Percentiles rank a stretch among this genome's conserved stretches.
Evolutionary conservation across 2,888 invertebrate species (phyloP).

Genomic region (Drosophila ustulata): DNA sequence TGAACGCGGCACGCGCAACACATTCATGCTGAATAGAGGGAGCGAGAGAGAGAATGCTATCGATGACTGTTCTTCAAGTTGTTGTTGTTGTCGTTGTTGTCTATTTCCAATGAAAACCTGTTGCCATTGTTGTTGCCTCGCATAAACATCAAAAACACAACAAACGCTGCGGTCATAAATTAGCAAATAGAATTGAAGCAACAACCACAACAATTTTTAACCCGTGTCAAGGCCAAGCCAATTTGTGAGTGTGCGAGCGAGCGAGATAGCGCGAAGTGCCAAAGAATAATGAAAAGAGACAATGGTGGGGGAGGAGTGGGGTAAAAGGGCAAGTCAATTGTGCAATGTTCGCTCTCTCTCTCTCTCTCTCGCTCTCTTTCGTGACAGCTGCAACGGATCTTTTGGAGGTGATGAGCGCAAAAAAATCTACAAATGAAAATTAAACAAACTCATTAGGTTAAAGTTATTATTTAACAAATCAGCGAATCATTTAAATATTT

Average conservation of each 20-base stretch:
- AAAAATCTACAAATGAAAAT: no score
- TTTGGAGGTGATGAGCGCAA: no score
- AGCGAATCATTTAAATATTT: no score
- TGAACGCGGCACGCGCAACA: constrained; percentile 69
- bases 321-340: constrained; percentile 5
- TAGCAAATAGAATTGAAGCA: constrained; percentile 58
- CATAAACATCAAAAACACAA: constrained; percentile 49
- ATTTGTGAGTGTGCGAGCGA: constrained; percentile 51
- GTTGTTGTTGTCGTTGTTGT: constrained; percentile 6
- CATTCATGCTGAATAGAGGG: constrained; percentile 41
- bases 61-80: constrained; percentile 1
- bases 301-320: neutral
- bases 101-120: constrained; percentile 63
- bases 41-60: neutral
- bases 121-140: constrained; percentile 58
- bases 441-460: no score
- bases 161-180: constrained; percentile 55
- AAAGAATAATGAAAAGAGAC: constrained; percentile 14
- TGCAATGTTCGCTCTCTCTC: constrained; percentile 5
- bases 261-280: neutral
- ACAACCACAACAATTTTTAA: constrained; percentile 49
- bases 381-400: constrained; percentile 8
- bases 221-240: constrained; percentile 63
- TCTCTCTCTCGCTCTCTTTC: neutral
- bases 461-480: no score